Evolutionary conservation across 2,113 vertebrate species (phyloP), one percentile per base, ranked within the genome.

Genomic region (Mesocricetus auratus): DNA sequence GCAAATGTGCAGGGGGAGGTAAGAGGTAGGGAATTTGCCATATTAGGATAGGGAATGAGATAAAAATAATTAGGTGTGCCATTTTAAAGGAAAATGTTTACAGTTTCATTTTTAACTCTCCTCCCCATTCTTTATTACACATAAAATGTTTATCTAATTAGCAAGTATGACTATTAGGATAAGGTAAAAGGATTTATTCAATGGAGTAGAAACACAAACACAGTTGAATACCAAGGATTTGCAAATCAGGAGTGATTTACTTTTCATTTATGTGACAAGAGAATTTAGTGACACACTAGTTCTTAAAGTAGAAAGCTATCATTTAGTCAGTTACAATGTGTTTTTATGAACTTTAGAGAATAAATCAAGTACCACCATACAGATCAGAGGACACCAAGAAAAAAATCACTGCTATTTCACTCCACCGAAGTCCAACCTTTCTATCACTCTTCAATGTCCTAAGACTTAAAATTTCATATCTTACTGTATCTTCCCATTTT

Each of bases 391-490:
- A 94, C 6, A 78, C 19, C 8, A 73, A 91, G 90, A 87, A 95
- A 87, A 95, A 56, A 91, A 60, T 82, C 62, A 31, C n/a, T 97
- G 16, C 36, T 47, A 82, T 2, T 11, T 29, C 4, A 74, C 21
- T n/a, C 56, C 94, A 97, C 75, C 88, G 77, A 95, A 82, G 64
- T 90, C 19, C 26, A 94, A 47, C 9, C 24, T 78, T 83, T 93
- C 62, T 29, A 2, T 33, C 4, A 7, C 16, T 17, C 0, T 53
- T 22, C 12, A 71, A 81, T 77, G 45, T 85, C 92, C 60, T 79
- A 60, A 68, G 47, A 64, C 94, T 92, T 90, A 87, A 62, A 94
- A 96, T 71, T 91, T 21, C 33, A 42, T n/a, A 50, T 85, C n/a
- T 15, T 73, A 68, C 9, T 83, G 5, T 39, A 83, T 90, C 47